A percentile compares a stretch with the other conserved stretches of the same genome.
Evolutionary conservation across 2,113 vertebrate genomes (phyloP).

Genomic region (Isurus oxyrinchus): DNA sequence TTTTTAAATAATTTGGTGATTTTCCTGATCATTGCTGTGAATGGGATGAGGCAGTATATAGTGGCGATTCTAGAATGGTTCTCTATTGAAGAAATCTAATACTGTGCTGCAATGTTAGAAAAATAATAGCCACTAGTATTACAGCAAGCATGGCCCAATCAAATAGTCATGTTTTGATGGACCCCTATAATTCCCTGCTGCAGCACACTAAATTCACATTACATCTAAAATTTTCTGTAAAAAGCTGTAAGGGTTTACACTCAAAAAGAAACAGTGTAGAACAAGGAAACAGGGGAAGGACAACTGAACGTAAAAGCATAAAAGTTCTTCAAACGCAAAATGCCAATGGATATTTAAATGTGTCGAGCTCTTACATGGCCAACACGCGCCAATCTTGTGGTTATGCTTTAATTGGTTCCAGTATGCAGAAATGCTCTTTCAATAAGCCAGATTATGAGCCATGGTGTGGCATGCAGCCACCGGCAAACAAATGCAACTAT

Average conservation of each 20-base stretch:
- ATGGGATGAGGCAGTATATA: not conserved
- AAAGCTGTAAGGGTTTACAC: not conserved
- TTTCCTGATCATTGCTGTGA: not conserved
- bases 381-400: not conserved
- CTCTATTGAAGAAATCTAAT: not conserved
- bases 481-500: not conserved
- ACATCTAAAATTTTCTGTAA: not conserved
- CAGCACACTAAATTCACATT: not conserved
- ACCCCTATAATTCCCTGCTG: not conserved
- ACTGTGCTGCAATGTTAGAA: not conserved
- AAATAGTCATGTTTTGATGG: not conserved
- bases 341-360: not conserved
- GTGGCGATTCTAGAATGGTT: not conserved
- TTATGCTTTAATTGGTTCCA: not conserved
- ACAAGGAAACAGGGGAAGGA: not conserved
- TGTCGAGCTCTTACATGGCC: not conserved
- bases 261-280: not conserved
- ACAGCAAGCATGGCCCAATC: not conserved
- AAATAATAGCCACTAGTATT: not conserved
- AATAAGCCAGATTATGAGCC: not conserved
- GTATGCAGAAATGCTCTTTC: too few species aligned
- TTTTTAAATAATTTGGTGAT: not conserved
- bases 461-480: not conserved
- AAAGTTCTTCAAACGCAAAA: not conserved
- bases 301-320: not conserved